Conservation (phyloP, 2,888 invertebrate genomes). For the Mesochorus sp. region DNA sequence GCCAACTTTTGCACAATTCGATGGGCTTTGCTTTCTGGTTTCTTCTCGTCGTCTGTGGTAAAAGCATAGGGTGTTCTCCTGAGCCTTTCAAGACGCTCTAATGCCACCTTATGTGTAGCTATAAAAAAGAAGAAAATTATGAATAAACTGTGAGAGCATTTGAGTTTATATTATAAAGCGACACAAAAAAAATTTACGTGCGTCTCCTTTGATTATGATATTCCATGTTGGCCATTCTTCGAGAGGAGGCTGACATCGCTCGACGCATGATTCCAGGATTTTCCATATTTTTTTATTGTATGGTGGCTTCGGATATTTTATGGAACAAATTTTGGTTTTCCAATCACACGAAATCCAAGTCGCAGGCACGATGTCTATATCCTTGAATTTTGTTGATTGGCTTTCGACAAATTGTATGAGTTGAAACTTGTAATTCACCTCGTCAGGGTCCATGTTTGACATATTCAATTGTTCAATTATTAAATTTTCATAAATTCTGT, state of each 20-base stretch:
- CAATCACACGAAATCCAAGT: slow-evolving; percentile 20
- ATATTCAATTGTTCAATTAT: too few relatives aligned
- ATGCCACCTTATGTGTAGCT: too few relatives aligned
- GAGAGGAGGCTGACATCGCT: not conserved
- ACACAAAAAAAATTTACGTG: not conserved
- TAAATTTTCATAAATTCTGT: too few relatives aligned
- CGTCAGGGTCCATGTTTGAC: too few relatives aligned
- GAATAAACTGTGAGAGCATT: too few relatives aligned
- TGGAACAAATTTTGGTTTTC: not conserved
- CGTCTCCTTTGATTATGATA: not conserved
- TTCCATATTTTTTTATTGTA: slow-evolving; percentile 4
- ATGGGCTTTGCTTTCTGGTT: too few relatives aligned
- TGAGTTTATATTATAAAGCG: too few relatives aligned
- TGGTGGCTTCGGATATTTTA: not conserved
- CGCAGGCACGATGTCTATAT: slow-evolving; percentile 6
- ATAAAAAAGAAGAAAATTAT: too few relatives aligned
- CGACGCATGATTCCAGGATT: not conserved
- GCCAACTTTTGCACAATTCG: too few relatives aligned
- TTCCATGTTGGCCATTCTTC: slow-evolving; percentile 8
- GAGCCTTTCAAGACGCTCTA: too few relatives aligned
- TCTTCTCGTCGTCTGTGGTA: too few relatives aligned
- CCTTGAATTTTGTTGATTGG: not conserved
- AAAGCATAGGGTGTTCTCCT: too few relatives aligned
- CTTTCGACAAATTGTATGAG: slow-evolving; percentile 7
- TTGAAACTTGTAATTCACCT: not conserved